These are phyloP conservation scores for Drosophila hawaiiensis DNA, from an alignment of 2,888 invertebrate genomes.

Conservation along the genomic window DNA sequence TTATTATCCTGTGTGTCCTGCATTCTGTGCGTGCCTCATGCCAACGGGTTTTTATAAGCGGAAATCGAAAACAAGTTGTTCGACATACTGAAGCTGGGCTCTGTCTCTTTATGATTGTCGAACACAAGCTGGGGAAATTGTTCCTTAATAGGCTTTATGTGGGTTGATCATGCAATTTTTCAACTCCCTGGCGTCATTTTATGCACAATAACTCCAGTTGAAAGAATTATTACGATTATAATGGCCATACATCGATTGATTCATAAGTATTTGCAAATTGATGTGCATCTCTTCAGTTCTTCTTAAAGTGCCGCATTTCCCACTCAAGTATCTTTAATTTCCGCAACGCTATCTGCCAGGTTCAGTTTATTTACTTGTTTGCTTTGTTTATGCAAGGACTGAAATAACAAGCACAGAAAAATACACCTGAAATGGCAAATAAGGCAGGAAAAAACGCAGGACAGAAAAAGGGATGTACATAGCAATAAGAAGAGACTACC, in stretches of 20 bases:
- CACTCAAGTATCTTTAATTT: constrained; percentile 1
- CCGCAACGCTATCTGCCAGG: neutral
- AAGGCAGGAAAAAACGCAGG: neutral
- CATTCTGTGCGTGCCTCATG: constrained; percentile 31
- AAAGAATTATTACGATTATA: constrained; percentile 38
- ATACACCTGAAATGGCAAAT: constrained; percentile 13
- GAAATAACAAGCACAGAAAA: constrained; percentile 1
- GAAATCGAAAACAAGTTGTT: constrained; percentile 78
- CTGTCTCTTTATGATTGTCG: constrained; percentile 27
- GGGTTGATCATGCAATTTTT: constrained; percentile 39
- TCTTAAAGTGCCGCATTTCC: neutral
- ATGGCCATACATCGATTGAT: constrained; percentile 24
- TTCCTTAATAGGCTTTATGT: constrained; percentile 57
- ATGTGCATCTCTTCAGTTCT: constrained; percentile 2
- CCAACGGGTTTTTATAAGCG: constrained; percentile 39
- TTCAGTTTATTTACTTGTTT: constrained; percentile 7
- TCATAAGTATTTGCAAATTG: constrained; percentile 5
- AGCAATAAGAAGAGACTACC: neutral
- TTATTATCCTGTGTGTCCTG: constrained; percentile 28
- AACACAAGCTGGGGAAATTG: constrained; percentile 47
- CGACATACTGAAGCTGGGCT: constrained; percentile 54
- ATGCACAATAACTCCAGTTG: constrained; percentile 25
- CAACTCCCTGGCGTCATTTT: constrained; percentile 44
- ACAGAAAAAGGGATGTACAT: constrained; percentile 12
- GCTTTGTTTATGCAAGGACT: constrained; percentile 7